Evolutionary conservation across 2,797 vertebrate species (phyloP).

Genomic region (Lagodon rhomboides): DNA sequence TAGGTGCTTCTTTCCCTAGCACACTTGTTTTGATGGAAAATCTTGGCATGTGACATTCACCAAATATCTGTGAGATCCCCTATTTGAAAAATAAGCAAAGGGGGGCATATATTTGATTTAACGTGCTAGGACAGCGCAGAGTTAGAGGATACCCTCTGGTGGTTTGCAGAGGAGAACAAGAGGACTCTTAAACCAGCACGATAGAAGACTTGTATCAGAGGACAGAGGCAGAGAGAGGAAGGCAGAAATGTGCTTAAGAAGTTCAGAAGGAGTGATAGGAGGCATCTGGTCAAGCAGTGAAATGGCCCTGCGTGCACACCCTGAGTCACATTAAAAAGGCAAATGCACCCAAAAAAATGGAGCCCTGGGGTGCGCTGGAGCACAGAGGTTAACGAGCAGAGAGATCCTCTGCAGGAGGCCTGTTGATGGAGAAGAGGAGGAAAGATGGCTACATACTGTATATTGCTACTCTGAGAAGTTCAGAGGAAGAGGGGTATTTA

Average conservation of each 20-base stretch:
- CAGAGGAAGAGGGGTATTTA: conserved; percentile 1
- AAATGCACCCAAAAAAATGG: conserved; percentile 41
- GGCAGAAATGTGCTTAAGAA: conserved; percentile 44
- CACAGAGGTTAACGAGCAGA: conserved; percentile 79
- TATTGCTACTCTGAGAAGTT: not conserved
- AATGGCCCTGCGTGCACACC: conserved; percentile 41
- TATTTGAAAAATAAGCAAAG: conserved; percentile 50
- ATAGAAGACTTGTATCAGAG: conserved; percentile 68
- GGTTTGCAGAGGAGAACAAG: conserved; percentile 71
- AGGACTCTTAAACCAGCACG: conserved; percentile 61
- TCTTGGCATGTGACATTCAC: conserved; percentile 35
- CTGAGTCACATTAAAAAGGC: conserved; percentile 60
- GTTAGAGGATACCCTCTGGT: conserved; percentile 72
- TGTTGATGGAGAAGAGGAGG: conserved; percentile 31
- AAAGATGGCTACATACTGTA: conserved; percentile 26
- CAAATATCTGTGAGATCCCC: conserved; percentile 38
- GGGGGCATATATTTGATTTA: conserved; percentile 71
- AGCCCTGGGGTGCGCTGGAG: conserved; percentile 52
- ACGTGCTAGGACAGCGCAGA: conserved; percentile 70
- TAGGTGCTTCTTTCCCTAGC: not conserved
- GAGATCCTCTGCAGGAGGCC: conserved; percentile 52
- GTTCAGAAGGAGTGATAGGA: conserved; percentile 60
- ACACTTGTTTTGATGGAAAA: conserved; percentile 23
- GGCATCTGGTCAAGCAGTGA: conserved; percentile 64
- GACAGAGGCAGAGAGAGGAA: conserved; percentile 34